Conservation (phyloP, 2,113 vertebrate species). For the Brachypteracias leptosomus region DNA sequence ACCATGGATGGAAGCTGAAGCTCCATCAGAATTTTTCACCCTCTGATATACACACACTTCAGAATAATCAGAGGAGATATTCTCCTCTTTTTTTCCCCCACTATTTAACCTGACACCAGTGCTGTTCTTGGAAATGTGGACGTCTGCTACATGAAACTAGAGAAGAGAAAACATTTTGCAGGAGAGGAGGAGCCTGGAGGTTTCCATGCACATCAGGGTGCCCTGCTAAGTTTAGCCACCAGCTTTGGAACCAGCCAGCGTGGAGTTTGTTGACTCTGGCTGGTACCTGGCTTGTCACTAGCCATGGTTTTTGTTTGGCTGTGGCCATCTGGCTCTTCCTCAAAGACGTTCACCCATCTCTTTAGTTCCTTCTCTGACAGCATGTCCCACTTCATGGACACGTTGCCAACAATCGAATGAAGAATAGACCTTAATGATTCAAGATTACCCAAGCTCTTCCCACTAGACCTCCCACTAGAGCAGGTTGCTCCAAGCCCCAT, state of each 20-base stretch:
- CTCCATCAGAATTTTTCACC: background rate
- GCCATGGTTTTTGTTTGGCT: constrained; percentile 14
- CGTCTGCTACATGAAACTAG: background rate
- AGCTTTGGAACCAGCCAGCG: background rate
- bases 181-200: background rate
- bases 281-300: constrained; percentile 6
- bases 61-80: background rate
- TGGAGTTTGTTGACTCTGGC: constrained; percentile 21
- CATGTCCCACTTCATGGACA: background rate
- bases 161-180: constrained; percentile 5
- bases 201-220: background rate
- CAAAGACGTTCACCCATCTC: constrained; percentile 1
- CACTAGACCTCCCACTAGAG: too few species aligned
- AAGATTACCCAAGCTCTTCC: background rate
- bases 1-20: background rate
- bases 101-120: background rate
- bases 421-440: background rate
- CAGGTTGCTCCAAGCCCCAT: too few species aligned
- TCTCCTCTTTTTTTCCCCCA: background rate
- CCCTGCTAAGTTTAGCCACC: background rate
- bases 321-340: background rate
- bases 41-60: background rate
- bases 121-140: background rate
- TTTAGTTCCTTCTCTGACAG: background rate
- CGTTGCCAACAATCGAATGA: background rate